Conservation (phyloP, 1,140 invertebrate species). For the Episyrphus balteatus region DNA sequence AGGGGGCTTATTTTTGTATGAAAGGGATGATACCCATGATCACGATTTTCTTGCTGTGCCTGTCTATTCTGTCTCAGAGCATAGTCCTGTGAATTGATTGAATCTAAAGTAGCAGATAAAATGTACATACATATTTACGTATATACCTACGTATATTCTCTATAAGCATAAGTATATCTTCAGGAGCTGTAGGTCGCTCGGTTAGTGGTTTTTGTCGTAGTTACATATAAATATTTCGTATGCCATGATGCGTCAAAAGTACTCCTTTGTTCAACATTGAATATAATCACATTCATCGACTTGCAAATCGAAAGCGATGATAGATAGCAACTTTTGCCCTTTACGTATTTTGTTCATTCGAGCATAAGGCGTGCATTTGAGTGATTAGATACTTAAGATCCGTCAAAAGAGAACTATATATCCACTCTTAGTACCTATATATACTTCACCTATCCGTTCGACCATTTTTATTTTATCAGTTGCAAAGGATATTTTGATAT, state of each 20-base stretch:
- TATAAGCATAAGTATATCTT: too few relatives aligned
- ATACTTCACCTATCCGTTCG: too few relatives aligned
- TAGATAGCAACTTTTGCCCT: not conserved
- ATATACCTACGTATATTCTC: not conserved
- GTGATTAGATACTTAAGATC: constrained; percentile 1
- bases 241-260: not conserved
- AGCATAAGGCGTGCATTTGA: constrained; percentile 6
- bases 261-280: not conserved
- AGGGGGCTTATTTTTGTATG: not conserved
- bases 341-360: constrained; percentile 5
- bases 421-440: too few relatives aligned
- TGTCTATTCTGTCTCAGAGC: constrained; percentile 1
- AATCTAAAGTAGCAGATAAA: not conserved
- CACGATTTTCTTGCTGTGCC: not conserved
- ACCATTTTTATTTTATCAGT: too few relatives aligned
- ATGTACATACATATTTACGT: not conserved
- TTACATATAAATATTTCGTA: too few relatives aligned
- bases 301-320: not conserved
- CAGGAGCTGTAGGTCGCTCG: too few relatives aligned
- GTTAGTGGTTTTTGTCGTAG: too few relatives aligned
- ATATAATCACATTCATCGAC: not conserved
- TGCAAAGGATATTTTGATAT: too few relatives aligned
- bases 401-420: too few relatives aligned
- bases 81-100: not conserved
- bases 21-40: not conserved